Evolutionary conservation across 2,888 invertebrate genomes (phyloP).

Genomic region (Lepidochrysops patricia): DNA sequence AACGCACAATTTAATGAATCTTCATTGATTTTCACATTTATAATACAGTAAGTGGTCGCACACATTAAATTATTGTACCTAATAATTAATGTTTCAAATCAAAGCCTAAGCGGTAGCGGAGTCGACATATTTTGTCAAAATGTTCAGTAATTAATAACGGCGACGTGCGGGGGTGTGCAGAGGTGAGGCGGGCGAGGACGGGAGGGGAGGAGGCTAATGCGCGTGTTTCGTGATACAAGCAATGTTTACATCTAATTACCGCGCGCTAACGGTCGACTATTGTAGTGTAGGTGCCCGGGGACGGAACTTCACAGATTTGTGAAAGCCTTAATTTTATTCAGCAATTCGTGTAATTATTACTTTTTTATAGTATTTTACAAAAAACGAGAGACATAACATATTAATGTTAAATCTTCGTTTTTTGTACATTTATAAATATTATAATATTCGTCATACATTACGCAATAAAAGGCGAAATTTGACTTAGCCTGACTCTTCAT

Average conservation of each 20-base stretch:
- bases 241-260: slow-evolving; percentile 38
- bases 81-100: background rate
- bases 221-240: slow-evolving; percentile 38
- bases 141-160: background rate
- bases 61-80: too few species aligned
- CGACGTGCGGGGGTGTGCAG: background rate
- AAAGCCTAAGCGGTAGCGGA: background rate
- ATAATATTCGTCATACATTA: too few species aligned
- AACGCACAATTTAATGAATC: too few species aligned
- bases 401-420: too few species aligned
- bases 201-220: slow-evolving; percentile 34
- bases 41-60: too few species aligned
- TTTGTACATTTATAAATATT: too few species aligned
- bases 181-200: background rate
- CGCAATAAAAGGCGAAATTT: too few species aligned
- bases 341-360: background rate
- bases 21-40: too few species aligned
- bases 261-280: slow-evolving; percentile 21
- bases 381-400: too few species aligned
- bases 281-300: background rate
- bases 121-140: background rate
- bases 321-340: background rate
- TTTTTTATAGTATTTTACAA: background rate
- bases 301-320: background rate
- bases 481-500: too few species aligned